Percentiles rank a stretch among this genome's conserved stretches.
Evolutionary conservation across 2,888 invertebrate species (phyloP).

Genomic region (Hypsopygia costalis): DNA sequence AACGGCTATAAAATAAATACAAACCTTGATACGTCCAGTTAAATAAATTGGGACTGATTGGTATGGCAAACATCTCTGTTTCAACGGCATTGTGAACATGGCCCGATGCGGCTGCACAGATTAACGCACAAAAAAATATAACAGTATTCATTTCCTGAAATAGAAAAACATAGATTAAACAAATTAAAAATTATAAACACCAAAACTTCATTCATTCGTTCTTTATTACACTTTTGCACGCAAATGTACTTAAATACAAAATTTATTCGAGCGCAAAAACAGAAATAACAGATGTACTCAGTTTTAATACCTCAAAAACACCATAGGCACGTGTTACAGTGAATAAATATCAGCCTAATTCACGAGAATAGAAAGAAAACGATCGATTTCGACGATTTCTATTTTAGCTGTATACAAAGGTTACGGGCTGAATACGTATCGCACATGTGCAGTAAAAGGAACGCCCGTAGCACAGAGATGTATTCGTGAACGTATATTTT

Average conservation of each 20-base stretch:
- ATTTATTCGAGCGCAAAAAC: not conserved
- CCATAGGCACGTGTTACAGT: constrained; percentile 18
- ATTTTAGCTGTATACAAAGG: constrained; percentile 47
- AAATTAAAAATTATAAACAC: not conserved
- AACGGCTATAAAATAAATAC: constrained; percentile 6
- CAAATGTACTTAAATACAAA: too few relatives aligned
- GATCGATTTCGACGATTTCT: constrained; percentile 72
- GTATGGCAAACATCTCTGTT: constrained; percentile 89
- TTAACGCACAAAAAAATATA: constrained; percentile 20
- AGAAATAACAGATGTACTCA: not conserved
- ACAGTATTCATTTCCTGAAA: constrained; percentile 29
- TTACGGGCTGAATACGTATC: constrained; percentile 38
- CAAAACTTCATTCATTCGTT: too few relatives aligned
- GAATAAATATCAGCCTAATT: constrained; percentile 39
- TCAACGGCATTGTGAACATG: constrained; percentile 79
- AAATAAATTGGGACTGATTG: constrained; percentile 88
- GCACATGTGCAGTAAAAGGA: constrained; percentile 65
- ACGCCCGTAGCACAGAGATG: constrained; percentile 46
- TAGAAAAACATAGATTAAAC: constrained; percentile 9
- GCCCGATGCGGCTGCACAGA: constrained; percentile 27
- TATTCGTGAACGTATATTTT: constrained; percentile 4
- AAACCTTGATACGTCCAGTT: constrained; percentile 89
- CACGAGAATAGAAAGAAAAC: constrained; percentile 50
- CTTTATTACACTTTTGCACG: not conserved
- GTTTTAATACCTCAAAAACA: constrained; percentile 7